Evolutionary conservation across 2,888 invertebrate genomes (phyloP).

Genomic region (Zonitis immaculata): DNA sequence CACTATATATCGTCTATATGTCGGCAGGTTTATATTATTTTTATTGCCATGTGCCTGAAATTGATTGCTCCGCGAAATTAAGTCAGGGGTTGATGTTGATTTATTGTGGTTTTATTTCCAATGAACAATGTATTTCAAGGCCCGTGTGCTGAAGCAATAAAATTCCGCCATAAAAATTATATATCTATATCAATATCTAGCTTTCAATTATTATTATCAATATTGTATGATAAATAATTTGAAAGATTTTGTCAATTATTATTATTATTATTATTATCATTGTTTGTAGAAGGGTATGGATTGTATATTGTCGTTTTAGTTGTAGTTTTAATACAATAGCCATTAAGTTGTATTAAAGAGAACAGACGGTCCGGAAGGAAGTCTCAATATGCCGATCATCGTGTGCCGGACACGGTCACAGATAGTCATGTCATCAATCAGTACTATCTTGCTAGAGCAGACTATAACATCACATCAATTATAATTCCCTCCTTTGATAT

Average conservation of each 20-base stretch:
- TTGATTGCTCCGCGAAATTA: slow-evolving; percentile 42
- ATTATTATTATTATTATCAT: too few species aligned
- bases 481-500: slow-evolving; percentile 27
- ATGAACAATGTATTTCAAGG: slow-evolving; percentile 31
- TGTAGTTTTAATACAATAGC: slow-evolving; percentile 20
- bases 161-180: slow-evolving; percentile 11
- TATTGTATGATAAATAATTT: slow-evolving; percentile 2
- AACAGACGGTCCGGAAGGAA: slow-evolving; percentile 46
- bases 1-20: slow-evolving; percentile 43
- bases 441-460: slow-evolving; percentile 40
- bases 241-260: too few species aligned
- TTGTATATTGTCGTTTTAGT: too few species aligned
- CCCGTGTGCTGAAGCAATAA: slow-evolving; percentile 6
- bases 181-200: slow-evolving; percentile 1
- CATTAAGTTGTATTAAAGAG: slow-evolving; percentile 40
- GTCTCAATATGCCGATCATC: slow-evolving; percentile 48
- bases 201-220: too few species aligned
- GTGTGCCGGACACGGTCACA: slow-evolving; percentile 42
- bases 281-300: too few species aligned
- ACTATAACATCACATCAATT: slow-evolving; percentile 39
- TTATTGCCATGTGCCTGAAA: slow-evolving; percentile 40
- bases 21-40: slow-evolving; percentile 48
- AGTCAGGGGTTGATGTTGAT: slow-evolving; percentile 39
- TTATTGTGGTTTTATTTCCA: slow-evolving; percentile 41
- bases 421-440: slow-evolving; percentile 48